Evolutionary conservation across 2,113 vertebrate species (phyloP).

Genomic region (Rana temporaria): DNA sequence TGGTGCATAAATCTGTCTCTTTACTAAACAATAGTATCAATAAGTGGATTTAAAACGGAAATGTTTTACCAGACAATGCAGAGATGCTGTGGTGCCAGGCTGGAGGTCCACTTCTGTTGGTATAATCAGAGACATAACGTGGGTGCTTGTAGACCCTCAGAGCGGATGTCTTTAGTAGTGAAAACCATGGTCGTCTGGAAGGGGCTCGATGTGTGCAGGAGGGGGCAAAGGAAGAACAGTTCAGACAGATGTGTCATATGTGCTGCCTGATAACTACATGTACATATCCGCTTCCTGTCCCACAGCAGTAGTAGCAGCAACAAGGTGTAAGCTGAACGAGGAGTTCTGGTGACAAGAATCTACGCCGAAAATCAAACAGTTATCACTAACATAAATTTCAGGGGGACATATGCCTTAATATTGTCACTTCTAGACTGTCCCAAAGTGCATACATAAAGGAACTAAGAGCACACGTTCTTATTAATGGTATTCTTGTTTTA

Average conservation of each 20-base stretch:
- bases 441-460: too few species aligned
- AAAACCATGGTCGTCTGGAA: conserved; percentile 4
- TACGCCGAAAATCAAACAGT: neutral
- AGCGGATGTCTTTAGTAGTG: neutral
- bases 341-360: neutral
- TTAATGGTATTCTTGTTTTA: too few species aligned
- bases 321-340: conserved; percentile 14
- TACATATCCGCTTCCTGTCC: conserved; percentile 54
- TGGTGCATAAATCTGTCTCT: too few species aligned
- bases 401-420: too few species aligned
- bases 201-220: conserved; percentile 42
- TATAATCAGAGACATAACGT: neutral
- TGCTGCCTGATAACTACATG: conserved; percentile 35
- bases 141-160: conserved; percentile 11
- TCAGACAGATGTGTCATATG: conserved; percentile 48
- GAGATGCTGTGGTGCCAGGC: neutral
- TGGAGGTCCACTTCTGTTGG: neutral
- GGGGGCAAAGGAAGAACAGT: conserved; percentile 44
- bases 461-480: too few species aligned
- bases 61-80: neutral
- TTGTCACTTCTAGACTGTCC: too few species aligned
- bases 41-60: neutral
- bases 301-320: conserved; percentile 10
- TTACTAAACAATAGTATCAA: too few species aligned
- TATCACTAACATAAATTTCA: too few species aligned